These are phyloP conservation scores for Phrixothrix hirtus DNA, from an alignment of 2,888 invertebrate genomes.

Conservation along the genomic window DNA sequence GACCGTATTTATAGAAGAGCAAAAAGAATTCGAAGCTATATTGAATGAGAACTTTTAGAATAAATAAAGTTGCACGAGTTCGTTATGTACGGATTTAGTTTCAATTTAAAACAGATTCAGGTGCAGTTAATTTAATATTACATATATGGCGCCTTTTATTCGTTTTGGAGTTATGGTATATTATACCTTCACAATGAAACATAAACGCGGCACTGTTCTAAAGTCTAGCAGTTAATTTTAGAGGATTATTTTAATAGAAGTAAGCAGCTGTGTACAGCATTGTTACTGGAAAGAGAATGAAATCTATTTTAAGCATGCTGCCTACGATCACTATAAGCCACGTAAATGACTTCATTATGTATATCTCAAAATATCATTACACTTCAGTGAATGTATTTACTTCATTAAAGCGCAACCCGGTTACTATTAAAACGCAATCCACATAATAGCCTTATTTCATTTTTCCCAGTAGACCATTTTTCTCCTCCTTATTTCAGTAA, in stretches of 20 bases:
- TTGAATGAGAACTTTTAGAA: neutral
- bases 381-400: too few species aligned
- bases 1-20: neutral
- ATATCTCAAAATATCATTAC: neutral
- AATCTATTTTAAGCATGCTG: neutral
- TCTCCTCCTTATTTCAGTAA: too few species aligned
- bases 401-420: too few species aligned
- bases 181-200: neutral
- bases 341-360: neutral
- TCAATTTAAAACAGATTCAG: neutral
- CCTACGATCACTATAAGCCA: neutral
- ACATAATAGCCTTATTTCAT: too few species aligned
- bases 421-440: too few species aligned
- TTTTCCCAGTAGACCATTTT: too few species aligned
- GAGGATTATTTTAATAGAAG: conserved; percentile 8
- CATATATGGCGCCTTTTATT: neutral
- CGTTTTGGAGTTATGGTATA: neutral
- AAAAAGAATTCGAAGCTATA: neutral
- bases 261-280: conserved; percentile 5
- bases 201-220: neutral
- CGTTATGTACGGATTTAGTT: neutral
- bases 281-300: neutral
- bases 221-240: conserved; percentile 2
- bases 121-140: neutral
- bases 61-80: neutral